These are phyloP conservation scores for Phenganax stokvisi DNA, from an alignment of 92 coral and sea anemone species.

Conservation along the genomic window DNA sequence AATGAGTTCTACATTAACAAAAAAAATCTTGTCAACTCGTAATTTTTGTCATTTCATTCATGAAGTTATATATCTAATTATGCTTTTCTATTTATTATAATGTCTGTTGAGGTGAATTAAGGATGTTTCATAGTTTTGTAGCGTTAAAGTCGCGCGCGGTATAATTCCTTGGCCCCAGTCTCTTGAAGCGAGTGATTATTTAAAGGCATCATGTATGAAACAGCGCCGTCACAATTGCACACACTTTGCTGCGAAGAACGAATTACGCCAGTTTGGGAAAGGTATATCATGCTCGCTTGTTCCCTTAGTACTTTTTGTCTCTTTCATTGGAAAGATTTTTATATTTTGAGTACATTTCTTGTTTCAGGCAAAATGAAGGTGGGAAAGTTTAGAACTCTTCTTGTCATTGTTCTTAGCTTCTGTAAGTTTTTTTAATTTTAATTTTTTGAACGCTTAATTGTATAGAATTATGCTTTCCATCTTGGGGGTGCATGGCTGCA, in stretches of 20 bases:
- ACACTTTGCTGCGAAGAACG: not conserved
- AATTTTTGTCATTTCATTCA: too few relatives aligned
- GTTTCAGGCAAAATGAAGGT: not conserved
- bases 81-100: too few relatives aligned
- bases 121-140: not conserved
- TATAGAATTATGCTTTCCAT: too few relatives aligned
- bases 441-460: not conserved
- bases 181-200: not conserved
- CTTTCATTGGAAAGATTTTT: not conserved
- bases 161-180: constrained; percentile 19
- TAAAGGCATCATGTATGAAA: not conserved
- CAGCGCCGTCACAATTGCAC: not conserved
- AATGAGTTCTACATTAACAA: too few relatives aligned
- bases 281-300: not conserved
- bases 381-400: not conserved
- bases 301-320: not conserved
- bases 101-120: not conserved
- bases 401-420: not conserved
- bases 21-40: too few relatives aligned
- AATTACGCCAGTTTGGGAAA: not conserved
- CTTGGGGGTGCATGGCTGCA: too few relatives aligned
- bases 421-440: constrained; percentile 3
- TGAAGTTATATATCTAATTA: too few relatives aligned
- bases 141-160: not conserved
- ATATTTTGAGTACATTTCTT: not conserved